A percentile compares a stretch with the other conserved stretches of the same genome.
Evolutionary conservation across 2,113 vertebrate genomes (phyloP).

Genomic region (Rhinoderma darwinii): DNA sequence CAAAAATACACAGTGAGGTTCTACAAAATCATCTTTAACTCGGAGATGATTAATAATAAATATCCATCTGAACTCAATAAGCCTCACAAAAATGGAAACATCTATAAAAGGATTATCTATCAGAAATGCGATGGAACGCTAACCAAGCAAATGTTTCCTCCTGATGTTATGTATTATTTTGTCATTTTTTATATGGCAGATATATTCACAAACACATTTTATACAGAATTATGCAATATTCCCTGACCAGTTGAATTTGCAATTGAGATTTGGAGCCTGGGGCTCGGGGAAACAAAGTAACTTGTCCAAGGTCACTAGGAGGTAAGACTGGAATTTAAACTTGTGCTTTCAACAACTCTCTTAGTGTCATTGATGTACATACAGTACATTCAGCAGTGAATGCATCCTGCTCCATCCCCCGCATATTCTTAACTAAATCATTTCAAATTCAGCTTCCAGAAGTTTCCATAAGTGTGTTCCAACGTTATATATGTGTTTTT

Average conservation of each 20-base stretch:
- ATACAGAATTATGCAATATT: neutral
- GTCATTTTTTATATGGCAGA: neutral
- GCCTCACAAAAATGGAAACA: neutral
- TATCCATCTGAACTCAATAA: neutral
- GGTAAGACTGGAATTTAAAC: neutral
- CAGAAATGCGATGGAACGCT: neutral
- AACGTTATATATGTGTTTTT: neutral
- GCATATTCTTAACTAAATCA: neutral
- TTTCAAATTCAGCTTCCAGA: neutral
- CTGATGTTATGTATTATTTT: neutral
- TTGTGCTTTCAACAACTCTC: neutral
- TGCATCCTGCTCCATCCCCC: neutral
- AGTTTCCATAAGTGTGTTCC: neutral
- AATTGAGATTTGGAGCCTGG: slow-evolving; percentile 23
- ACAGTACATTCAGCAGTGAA: neutral
- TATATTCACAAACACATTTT: neutral
- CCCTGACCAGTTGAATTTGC: slow-evolving; percentile 19
- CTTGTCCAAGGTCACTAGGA: slow-evolving; percentile 22
- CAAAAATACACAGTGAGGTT: neutral
- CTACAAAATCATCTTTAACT: neutral
- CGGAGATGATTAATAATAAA: neutral
- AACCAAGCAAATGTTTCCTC: neutral
- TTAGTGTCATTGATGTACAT: slow-evolving; percentile 14
- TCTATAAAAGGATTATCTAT: neutral
- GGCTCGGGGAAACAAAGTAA: slow-evolving; percentile 14